Base-by-base conservation (phyloP, 2,797 vertebrate genomes). In the Gymnothorax reevesii region DNA sequence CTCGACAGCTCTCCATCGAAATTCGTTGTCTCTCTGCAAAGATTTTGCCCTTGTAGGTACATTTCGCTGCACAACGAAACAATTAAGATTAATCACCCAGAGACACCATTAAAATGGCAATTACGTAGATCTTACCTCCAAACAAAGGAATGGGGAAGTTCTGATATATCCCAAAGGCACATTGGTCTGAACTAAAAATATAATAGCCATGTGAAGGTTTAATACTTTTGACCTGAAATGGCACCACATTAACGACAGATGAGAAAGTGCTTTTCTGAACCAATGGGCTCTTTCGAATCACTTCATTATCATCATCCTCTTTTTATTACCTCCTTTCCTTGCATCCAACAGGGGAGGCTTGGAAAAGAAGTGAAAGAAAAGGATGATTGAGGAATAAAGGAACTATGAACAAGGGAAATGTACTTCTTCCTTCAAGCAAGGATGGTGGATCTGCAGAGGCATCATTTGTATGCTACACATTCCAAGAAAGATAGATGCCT, bases 1-100 rank as follows among this genome's bases (percentile, higher is more conserved):
- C 97, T 91, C 94, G 96, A 94, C 98, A 99, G 94, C 93, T 97
- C 92, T 95, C 95, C 84, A 96, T 96, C 91, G 99, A 93, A 82
- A 98, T 91, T 52, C 94, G 94, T 84, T 98, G 97, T 88, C 98
- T 97, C 93, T 99, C 97, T 62, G 97, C 95, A 69, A 98, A 96
- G 4, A 95, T 95, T 92, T 95, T 97, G 60, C 96, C 97, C 95
- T 96, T 95, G 91, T 96, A 98, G 91, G 95, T 96, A 82, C 98
- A 99, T 91, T 97, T 98, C 0, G 97, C 98, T 99, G 94, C 60
- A 91, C 94, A 89, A 49, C 2, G 6, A 90, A 86, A 90, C 3
- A 87, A 66, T 33, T 15, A 42, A 7, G 7, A 73, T 73, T 13
- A 73, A 73, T 73, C 42, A 73, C 27, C 27, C 25, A 42, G 12